phyloP scores from a whole-genome alignment of 2,113 vertebrate genomes.

The Chamaea fasciata region DNA sequence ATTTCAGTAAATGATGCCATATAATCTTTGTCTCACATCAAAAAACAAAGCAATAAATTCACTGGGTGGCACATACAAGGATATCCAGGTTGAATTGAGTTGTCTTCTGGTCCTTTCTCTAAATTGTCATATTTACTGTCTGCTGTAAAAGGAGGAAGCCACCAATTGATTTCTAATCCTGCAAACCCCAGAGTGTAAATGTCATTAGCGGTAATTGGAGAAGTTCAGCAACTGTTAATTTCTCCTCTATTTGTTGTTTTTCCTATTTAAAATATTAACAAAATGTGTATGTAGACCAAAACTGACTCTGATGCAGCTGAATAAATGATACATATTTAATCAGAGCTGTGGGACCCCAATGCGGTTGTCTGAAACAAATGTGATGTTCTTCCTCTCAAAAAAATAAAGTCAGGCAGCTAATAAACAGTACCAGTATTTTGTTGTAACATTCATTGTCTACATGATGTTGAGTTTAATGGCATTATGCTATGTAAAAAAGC shows the following conservation, averaged over 20 bases:
- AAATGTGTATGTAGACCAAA: constrained; percentile 29
- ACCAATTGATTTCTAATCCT: constrained; percentile 65
- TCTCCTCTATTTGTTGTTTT: constrained; percentile 52
- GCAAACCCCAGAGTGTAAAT: constrained; percentile 64
- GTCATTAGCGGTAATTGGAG: constrained; percentile 62
- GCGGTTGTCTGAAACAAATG: constrained; percentile 38
- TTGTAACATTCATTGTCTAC: constrained; percentile 5
- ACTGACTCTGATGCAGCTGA: constrained; percentile 4
- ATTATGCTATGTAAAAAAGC: not conserved
- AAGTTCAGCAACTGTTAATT: constrained; percentile 67
- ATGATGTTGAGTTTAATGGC: constrained; percentile 23
- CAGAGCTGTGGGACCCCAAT: constrained; percentile 15
- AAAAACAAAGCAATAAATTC: not conserved
- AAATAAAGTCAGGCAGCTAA: not conserved
- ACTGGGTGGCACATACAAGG: not conserved
- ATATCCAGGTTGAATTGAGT: constrained; percentile 13
- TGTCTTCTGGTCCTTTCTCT: constrained; percentile 15
- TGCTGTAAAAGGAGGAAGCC: constrained; percentile 36
- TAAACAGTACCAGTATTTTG: constrained; percentile 18
- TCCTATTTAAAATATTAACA: constrained; percentile 59
- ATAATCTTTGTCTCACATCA: constrained; percentile 14
- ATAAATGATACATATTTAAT: constrained; percentile 59
- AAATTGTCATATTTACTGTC: constrained; percentile 54
- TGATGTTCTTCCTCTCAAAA: not conserved
- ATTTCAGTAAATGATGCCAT: not conserved